These are phyloP conservation scores for Drosophila imparisetae DNA, from an alignment of 2,888 invertebrate species.

Conservation along the genomic window DNA sequence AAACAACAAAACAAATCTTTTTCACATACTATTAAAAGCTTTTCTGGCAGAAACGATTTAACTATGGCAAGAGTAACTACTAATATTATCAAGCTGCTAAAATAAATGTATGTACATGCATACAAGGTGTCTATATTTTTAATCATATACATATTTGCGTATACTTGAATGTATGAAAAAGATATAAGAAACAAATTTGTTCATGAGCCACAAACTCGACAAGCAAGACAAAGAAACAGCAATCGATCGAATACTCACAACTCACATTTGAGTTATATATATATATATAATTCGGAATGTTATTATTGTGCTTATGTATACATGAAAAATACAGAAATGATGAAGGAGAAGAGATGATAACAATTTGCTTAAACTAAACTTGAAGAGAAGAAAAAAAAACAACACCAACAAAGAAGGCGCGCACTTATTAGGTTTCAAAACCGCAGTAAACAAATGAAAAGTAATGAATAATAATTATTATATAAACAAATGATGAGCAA, in stretches of 20 bases:
- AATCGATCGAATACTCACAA: constrained; percentile 20
- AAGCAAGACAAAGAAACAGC: constrained; percentile 17
- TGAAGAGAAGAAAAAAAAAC: constrained; percentile 12
- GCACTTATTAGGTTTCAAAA: constrained; percentile 72
- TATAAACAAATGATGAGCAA: constrained; percentile 68
- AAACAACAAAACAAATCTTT: background rate
- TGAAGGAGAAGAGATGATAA: constrained; percentile 24
- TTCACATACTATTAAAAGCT: background rate
- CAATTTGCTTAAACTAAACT: constrained; percentile 42
- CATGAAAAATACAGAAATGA: constrained; percentile 22
- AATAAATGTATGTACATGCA: constrained; percentile 36
- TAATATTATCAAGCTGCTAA: constrained; percentile 11
- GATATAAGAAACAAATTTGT: constrained; percentile 1
- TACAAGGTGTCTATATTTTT: constrained; percentile 55
- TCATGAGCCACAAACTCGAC: constrained; percentile 17
- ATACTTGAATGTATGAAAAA: constrained; percentile 20
- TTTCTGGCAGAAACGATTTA: background rate
- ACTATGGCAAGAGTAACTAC: constrained; percentile 25
- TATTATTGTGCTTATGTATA: constrained; percentile 18
- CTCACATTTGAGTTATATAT: constrained; percentile 22
- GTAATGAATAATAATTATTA: constrained; percentile 56
- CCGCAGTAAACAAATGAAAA: constrained; percentile 58
- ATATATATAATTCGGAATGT: constrained; percentile 9
- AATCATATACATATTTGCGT: constrained; percentile 41
- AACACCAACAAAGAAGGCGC: constrained; percentile 27